Percentiles rank a stretch among this genome's conserved stretches.
These are phyloP conservation scores for Drosophila percnosoma DNA, from an alignment of 2,888 invertebrate species.

Conservation along the genomic window DNA sequence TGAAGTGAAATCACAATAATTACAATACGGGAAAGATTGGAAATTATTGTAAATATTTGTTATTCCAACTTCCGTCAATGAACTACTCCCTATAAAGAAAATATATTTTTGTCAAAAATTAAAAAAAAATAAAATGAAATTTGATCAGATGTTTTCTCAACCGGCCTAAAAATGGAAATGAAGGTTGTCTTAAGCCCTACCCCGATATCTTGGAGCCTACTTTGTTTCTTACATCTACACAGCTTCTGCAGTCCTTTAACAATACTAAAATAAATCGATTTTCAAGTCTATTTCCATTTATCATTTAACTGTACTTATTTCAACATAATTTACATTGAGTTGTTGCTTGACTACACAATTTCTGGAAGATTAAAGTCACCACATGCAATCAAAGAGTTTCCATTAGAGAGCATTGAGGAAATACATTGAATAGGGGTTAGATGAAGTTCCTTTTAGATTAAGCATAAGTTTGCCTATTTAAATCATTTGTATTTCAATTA, in stretches of 20 bases:
- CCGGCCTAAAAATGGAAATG: not conserved
- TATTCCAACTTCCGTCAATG: not conserved
- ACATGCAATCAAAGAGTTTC: not conserved
- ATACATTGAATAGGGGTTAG: not conserved
- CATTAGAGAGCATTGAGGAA: not conserved
- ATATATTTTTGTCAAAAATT: not conserved
- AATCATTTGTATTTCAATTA: too few relatives aligned
- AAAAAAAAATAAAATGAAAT: not conserved
- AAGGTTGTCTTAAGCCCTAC: not conserved
- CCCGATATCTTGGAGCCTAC: not conserved
- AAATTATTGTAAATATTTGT: not conserved
- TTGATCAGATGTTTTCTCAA: not conserved
- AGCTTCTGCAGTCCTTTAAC: not conserved
- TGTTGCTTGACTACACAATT: not conserved
- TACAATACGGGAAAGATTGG: not conserved
- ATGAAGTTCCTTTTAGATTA: not conserved
- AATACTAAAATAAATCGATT: not conserved
- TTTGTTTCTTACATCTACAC: not conserved
- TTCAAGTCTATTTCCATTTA: not conserved
- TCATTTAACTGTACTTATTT: not conserved
- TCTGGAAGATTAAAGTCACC: not conserved
- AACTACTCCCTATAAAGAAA: not conserved
- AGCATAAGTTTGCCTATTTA: too few relatives aligned
- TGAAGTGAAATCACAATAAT: not conserved
- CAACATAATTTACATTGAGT: too few relatives aligned